These are phyloP conservation scores for Mesoligia furuncula DNA, from an alignment of 2,888 invertebrate species.

Conservation along the genomic window DNA sequence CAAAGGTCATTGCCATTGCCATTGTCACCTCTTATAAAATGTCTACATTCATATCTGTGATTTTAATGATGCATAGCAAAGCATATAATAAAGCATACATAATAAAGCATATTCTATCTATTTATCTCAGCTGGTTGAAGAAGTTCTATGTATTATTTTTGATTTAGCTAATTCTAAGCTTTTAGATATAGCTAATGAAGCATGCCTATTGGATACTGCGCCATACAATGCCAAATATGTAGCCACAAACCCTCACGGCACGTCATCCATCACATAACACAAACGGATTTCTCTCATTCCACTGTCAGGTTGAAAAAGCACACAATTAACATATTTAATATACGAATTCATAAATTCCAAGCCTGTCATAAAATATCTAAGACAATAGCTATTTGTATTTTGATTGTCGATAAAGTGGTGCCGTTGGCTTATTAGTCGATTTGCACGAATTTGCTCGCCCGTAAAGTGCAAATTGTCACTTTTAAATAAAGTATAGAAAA, in stretches of 20 bases:
- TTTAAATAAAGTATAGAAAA: not conserved
- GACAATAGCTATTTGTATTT: constrained; percentile 37
- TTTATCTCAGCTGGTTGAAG: not conserved
- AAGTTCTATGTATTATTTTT: not conserved
- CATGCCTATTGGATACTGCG: not conserved
- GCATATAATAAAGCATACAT: no score
- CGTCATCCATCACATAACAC: constrained; percentile 14
- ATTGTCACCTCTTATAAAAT: no score
- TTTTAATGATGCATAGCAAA: not conserved
- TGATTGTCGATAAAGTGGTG: constrained; percentile 31
- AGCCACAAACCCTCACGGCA: not conserved
- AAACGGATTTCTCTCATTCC: constrained; percentile 45
- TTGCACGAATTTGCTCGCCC: not conserved
- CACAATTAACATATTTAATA: constrained; percentile 52
- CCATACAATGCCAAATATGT: constrained; percentile 5
- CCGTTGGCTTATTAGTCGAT: constrained; percentile 23
- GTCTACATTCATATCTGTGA: not conserved
- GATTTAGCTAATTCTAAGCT: not conserved
- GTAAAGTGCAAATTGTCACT: not conserved
- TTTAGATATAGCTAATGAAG: no score
- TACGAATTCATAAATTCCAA: constrained; percentile 34
- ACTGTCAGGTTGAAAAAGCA: constrained; percentile 33
- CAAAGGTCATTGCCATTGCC: not conserved
- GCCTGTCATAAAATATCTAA: constrained; percentile 17
- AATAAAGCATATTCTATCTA: not conserved